phyloP scores from a whole-genome alignment of 2,888 invertebrate species.

The Phyto melanocephala region DNA sequence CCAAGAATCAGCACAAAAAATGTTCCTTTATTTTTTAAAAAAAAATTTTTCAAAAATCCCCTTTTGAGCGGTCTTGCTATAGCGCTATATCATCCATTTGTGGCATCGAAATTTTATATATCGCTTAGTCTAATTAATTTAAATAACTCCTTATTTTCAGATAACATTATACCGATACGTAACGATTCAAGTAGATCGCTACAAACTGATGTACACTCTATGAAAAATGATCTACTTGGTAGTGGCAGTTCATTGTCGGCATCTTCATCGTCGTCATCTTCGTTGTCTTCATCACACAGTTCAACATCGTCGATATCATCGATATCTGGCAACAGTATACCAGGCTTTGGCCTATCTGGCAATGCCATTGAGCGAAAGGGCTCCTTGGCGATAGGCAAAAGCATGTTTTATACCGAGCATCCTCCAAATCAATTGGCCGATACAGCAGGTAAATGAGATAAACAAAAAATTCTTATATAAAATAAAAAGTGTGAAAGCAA shows the following conservation, averaged over 20 bases:
- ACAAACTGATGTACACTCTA: conserved; percentile 77
- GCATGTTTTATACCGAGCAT: conserved; percentile 78
- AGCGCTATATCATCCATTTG: too few species aligned
- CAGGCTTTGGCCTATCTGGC: conserved; percentile 67
- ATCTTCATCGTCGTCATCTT: conserved; percentile 73
- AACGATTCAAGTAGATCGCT: conserved; percentile 76
- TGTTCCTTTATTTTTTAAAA: too few species aligned
- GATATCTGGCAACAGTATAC: conserved; percentile 70
- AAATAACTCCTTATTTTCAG: too few species aligned
- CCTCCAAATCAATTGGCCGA: conserved; percentile 78
- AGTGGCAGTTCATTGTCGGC: conserved; percentile 66
- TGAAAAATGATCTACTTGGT: conserved; percentile 76
- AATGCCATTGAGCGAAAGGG: conserved; percentile 75
- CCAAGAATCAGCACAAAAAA: too few species aligned
- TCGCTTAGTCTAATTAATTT: too few species aligned
- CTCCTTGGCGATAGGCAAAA: conserved; percentile 78
- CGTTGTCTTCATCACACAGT: conserved; percentile 68
- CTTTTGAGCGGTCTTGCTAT: too few species aligned
- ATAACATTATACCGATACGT: conserved; percentile 75
- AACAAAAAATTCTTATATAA: too few species aligned
- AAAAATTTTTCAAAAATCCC: too few species aligned
- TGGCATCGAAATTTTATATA: too few species aligned
- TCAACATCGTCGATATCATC: conserved; percentile 70
- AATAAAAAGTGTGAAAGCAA: too few species aligned
- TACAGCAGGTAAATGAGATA: conserved; percentile 69